Base-by-base conservation (phyloP, 1,140 invertebrate species). In the Ceratina australensis region DNA sequence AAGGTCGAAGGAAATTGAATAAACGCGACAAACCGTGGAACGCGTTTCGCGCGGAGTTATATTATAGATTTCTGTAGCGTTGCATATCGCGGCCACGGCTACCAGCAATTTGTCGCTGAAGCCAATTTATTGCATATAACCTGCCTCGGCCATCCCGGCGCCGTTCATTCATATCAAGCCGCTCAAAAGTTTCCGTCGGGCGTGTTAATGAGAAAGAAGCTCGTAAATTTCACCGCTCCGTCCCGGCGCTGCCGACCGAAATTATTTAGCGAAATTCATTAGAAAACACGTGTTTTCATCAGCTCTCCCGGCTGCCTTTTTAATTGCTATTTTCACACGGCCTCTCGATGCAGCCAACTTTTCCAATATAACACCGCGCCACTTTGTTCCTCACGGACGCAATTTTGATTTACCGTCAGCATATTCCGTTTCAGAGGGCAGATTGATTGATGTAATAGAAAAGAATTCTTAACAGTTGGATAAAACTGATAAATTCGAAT, bases 171-270 rank as follows among this genome's bases (percentile, higher is more conserved):
- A 57, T 57, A 69, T 56, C 67, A 13, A 20, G 16, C 69, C 24
- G 57, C 7, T 52, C 18, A 22, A 52, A 72, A 72, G 59, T 52
- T 63, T 13, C 2, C 22, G 13, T 28, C 2, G 5, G 7, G 24
- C 56, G 66, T 42, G 74, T 76, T 76, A 76, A 76, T 76, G 74
- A 76, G 66, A 69, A 76, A 71, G 74, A 60, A 69, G 67, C 59
- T 76, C 74, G 59, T 76, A 61, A 76, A 76, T 71, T 69, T 28
- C 16, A 8, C 3, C 26, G 20, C 1, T 13, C 12, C 28, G 33
- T 7, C 33, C 33, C 33, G 10, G 10, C 54, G 20, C 24, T 3
- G 16, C 24, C 8, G 16, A 15, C 18, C 26, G 20, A 26, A 18
- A 49, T 33, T 28, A 18, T 22, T 47, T 26, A 24, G 7, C 5